Base-by-base conservation (phyloP, 1,140 invertebrate genomes). In the Drosophila seguyi region DNA sequence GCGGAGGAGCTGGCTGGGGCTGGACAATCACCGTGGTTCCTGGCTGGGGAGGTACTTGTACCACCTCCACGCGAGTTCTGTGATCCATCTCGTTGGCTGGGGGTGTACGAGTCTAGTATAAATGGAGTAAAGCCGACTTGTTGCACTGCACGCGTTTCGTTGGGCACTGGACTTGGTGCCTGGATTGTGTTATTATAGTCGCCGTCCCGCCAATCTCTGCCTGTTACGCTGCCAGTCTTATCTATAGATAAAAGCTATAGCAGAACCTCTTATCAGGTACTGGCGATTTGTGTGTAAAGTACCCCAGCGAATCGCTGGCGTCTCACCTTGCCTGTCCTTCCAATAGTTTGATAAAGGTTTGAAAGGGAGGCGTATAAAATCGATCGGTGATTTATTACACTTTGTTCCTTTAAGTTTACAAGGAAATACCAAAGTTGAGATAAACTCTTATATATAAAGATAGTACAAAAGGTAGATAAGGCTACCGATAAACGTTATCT, bases 21-120 rank as follows among this genome's bases (percentile, higher is more conserved):
- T 90, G 81, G 0, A 88, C 80, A 27, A 88, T 90, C n/a, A 90
- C 85, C 31, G 85, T 88, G 18, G 84, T 81, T 1, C 47, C n/a
- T 0, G 67, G 76, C 3, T 71, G 48, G 13, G 83, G 75, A 0
- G 85, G 56, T 38, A 88, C 81, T 41, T 88, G 86, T 8, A 88
- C 60, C 42, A 88, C 85, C 60, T 88, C 85, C 1, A 86, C 74
- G 39, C 85, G 85, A 31, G 85, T 90, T 38, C 78, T 59, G 71
- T 84, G 48, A 47, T 88, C 85, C 85, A 88, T 88, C 39, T 14
- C 14, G 36, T 16, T 53, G 14, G 6, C 16, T 42, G 10, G 2
- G 13, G 7, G 4, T 78, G 5, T 41, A 25, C 6, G 16, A n/a
- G 6, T 10, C 0, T 62, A 11, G 16, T n/a, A 2, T 29, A 20